phyloP scores from a whole-genome alignment of 2,888 invertebrate species.

The Eupithecia dodoneata region DNA sequence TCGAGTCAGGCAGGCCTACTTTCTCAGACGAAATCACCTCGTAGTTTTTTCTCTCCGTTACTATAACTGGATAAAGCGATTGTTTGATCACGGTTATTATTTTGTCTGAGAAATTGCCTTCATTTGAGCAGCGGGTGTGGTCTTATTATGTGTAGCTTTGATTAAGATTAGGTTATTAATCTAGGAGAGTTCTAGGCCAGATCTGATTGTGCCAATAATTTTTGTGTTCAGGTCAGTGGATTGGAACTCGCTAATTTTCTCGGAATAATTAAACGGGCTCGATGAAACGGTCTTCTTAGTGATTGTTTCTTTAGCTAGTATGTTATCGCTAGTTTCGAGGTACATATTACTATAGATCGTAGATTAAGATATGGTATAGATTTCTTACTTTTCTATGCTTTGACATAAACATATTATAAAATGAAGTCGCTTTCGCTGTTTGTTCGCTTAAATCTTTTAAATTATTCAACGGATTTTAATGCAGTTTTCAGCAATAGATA shows the following conservation, averaged over 20 bases:
- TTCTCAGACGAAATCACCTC: constrained; percentile 67
- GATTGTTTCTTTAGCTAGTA: not conserved
- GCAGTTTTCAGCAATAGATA: too few relatives aligned
- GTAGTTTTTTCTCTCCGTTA: constrained; percentile 68
- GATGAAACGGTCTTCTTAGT: not conserved
- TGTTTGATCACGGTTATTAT: constrained; percentile 70
- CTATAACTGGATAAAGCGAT: constrained; percentile 68
- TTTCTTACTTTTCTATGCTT: too few relatives aligned
- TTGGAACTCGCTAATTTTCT: constrained; percentile 46
- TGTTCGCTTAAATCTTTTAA: too few relatives aligned
- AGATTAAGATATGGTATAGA: too few relatives aligned
- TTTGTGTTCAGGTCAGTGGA: constrained; percentile 28
- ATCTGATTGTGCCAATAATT: constrained; percentile 13
- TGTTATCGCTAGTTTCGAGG: not conserved
- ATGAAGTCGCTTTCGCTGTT: too few relatives aligned
- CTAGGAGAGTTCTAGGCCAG: constrained; percentile 13
- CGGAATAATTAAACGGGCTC: not conserved
- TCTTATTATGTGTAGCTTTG: constrained; percentile 27
- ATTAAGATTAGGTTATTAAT: constrained; percentile 22
- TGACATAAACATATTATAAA: too few relatives aligned
- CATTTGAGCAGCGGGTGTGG: constrained; percentile 50
- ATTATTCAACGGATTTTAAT: too few relatives aligned
- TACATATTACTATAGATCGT: too few relatives aligned
- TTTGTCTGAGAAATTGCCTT: constrained; percentile 54
- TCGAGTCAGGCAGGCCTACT: constrained; percentile 68